Percentiles rank a stretch among this genome's conserved stretches.
These are phyloP conservation scores for Archips xylosteana DNA, from an alignment of 2,888 invertebrate genomes.

Conservation along the genomic window DNA sequence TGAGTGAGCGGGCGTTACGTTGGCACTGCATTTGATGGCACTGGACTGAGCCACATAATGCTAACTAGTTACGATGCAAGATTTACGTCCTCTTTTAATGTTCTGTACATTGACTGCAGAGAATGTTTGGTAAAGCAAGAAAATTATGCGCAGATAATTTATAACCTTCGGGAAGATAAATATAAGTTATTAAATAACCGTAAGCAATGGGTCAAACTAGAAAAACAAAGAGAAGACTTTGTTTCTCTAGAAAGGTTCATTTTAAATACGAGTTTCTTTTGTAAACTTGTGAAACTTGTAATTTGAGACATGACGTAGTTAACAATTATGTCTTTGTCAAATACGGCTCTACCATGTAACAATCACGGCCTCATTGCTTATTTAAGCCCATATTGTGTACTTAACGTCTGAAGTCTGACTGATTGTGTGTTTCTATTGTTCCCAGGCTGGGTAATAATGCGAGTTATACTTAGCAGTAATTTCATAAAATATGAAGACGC, in stretches of 20 bases:
- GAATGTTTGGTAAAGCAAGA: constrained; percentile 16
- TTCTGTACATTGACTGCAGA: constrained; percentile 22
- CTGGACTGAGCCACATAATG: constrained; percentile 34
- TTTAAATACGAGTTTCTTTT: too few species aligned
- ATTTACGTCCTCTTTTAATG: constrained; percentile 39
- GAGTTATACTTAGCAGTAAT: too few species aligned
- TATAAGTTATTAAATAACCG: constrained; percentile 24
- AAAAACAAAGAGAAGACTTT: neutral
- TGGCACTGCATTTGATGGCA: constrained; percentile 65
- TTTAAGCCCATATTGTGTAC: too few species aligned
- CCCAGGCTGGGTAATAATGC: too few species aligned
- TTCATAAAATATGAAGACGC: too few species aligned
- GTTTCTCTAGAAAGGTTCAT: neutral
- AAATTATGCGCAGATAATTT: constrained; percentile 24
- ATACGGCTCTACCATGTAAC: too few species aligned
- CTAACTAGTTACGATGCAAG: constrained; percentile 32
- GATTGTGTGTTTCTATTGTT: too few species aligned
- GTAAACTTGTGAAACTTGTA: too few species aligned
- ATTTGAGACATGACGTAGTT: too few species aligned
- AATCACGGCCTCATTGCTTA: too few species aligned
- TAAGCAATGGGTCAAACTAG: neutral
- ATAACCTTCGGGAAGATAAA: constrained; percentile 18
- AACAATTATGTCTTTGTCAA: too few species aligned
- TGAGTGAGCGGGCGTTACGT: constrained; percentile 63
- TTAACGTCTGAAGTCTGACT: too few species aligned